Percentiles rank a stretch among this genome's conserved stretches.
Evolutionary conservation across 2,797 vertebrate species (phyloP).

Genomic region (Enteromius paludinosus): DNA sequence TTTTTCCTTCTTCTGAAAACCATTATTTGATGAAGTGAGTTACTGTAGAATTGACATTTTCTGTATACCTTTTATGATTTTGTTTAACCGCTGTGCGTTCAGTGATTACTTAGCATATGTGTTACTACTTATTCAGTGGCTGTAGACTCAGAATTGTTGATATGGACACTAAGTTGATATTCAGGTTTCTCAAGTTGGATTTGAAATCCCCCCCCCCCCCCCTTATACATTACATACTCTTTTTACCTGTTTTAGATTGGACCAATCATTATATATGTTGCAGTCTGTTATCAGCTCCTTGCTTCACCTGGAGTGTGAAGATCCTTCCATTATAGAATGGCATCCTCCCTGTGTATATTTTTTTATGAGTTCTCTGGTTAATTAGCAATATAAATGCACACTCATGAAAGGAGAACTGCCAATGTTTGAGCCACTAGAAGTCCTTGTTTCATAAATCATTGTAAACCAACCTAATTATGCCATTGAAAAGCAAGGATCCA

Average conservation of each 20-base stretch:
- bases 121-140: constrained; percentile 28
- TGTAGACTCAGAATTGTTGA: constrained; percentile 24
- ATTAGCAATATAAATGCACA: constrained; percentile 46
- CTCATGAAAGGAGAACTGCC: background rate
- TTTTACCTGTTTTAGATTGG: constrained; percentile 15
- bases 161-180: constrained; percentile 7
- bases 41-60: constrained; percentile 28
- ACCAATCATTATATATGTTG: constrained; percentile 2
- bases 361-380: constrained; percentile 1
- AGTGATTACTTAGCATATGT: constrained; percentile 47
- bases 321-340: background rate
- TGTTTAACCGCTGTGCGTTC: constrained; percentile 28
- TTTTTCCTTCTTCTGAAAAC: background rate
- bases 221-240: background rate
- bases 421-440: background rate
- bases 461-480: background rate
- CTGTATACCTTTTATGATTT: constrained; percentile 25
- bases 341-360: background rate
- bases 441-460: constrained; percentile 15
- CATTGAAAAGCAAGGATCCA: background rate
- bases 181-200: background rate
- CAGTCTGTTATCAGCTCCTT: constrained; percentile 11
- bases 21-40: constrained; percentile 22
- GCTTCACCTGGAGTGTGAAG: background rate
- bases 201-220: constrained; percentile 7